Base-by-base conservation (phyloP, 2,888 invertebrate genomes). In the Stenichneumon culpator region DNA sequence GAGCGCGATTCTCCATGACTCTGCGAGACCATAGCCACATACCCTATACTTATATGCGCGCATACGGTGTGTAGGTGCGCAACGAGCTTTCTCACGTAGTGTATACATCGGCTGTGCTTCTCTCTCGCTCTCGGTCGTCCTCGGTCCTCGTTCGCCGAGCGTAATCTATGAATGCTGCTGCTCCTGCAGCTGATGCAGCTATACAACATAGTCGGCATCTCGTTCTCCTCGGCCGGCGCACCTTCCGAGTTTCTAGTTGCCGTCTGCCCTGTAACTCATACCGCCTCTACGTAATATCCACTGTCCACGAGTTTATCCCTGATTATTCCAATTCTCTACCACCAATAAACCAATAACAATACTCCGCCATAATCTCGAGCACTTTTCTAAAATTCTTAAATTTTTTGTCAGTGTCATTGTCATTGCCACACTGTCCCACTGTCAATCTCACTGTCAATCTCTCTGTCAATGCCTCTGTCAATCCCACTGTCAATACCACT, bases 1-100 rank as follows among this genome's bases (percentile, higher is more conserved):
- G 89, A 44, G 44, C 89, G 88, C 86, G 88, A 89, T 88, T 88
- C 82, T 79, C 63, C 54, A 50, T 80, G 79, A 44, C 16, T 44
- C 25, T 68, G 9, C 54, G 36, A 63, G 67, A 52, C 36, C 39
- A 54, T 44, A 44, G 52, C 28, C 28, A 32, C 65, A 36, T 70
- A 68, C 72, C 50, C 54, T 72, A 65, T 72, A 72, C 65, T 67
- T 68, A 68, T 54, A 7, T 54, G 36, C n/a, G n/a, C 39, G n/a
- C 44, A 32, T 19, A 57, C 44, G n/a, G 16, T 70, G 63, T 77
- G 72, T 39, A 25, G 67, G 72, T 47, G 68, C 60, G 68, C 67
- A 73, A 36, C 36, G 25, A 44, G 72, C 47, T 72, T 77, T 73
- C 67, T 77, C 77, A 78, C 78, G 72, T 73, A 72, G 50, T 25